Evolutionary conservation across 2,113 vertebrate species (phyloP), one percentile per base, ranked within the genome.

Genomic region (Electrona antarctica): DNA sequence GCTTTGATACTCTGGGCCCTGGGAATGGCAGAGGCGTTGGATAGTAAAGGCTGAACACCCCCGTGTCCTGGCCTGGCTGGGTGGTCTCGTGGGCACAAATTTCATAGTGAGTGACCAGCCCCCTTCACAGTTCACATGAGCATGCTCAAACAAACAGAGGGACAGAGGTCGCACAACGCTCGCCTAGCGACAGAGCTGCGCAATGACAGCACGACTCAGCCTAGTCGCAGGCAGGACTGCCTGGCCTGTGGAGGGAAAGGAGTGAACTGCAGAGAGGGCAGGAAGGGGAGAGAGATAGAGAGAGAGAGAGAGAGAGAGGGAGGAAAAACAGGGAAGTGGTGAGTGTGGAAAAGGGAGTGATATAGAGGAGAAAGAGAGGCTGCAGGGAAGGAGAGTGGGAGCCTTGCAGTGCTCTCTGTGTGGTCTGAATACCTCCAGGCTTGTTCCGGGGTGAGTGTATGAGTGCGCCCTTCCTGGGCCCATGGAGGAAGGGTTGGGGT

Each of bases 361-460:
- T 7, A 52, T 13, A 70, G 49, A 55, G n/a, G 57, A 63, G 67
- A 80, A 46, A 61, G 69, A 60, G 73, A 80, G 76, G 69, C 75
- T 69, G 60, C 64, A 76, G 50, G 82, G 80, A 83, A 80, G 46
- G 55, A 65, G 62, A n/a, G 76, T 70, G 78, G 71, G 79, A 82
- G 76, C 68, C 51, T 74, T 49, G 66, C 60, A 64, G 75, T 72
- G 64, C 91, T 85, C 82, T 76, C 82, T 76, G 84, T 93, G 93
- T 94, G 93, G 92, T 94, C 92, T 74, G 57, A 79, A 81, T 90
- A 93, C 92, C 91, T 91, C 91, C 89, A 88, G 80, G 87, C 79
- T 88, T 79, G 87, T 91, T 91, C 84, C 76, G 73, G 90, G 85
- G 83, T 90, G 88, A 90, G 77, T 65, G 69, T 64, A 54, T 82